Evolutionary conservation across 2,113 vertebrate genomes (phyloP).

Genomic region (Aleadryas rufinucha): DNA sequence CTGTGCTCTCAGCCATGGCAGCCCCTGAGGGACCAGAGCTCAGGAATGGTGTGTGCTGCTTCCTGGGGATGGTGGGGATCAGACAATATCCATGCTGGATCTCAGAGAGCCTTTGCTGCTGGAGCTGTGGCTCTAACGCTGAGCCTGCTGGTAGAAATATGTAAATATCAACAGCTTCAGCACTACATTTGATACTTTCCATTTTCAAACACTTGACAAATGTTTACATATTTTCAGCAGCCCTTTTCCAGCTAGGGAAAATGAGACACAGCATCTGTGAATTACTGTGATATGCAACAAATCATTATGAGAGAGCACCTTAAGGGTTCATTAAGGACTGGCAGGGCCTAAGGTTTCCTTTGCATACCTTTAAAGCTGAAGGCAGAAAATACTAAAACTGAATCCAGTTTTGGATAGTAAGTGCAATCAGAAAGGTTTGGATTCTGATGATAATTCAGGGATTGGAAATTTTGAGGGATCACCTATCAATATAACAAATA

Average conservation of each 20-base stretch:
- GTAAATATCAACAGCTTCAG: background rate
- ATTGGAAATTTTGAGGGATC: background rate
- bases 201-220: slow-evolving; percentile 12
- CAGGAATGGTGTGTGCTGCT: background rate
- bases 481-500: background rate
- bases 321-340: background rate
- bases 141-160: background rate
- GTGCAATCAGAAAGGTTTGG: background rate
- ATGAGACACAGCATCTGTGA: background rate
- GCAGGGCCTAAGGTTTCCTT: background rate
- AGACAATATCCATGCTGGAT: background rate
- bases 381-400: background rate
- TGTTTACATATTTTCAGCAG: background rate
- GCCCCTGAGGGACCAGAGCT: background rate
- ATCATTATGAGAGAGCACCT: background rate
- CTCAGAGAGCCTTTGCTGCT: background rate
- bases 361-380: background rate
- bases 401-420: background rate
- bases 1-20: background rate
- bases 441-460: background rate
- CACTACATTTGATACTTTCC: background rate
- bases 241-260: background rate
- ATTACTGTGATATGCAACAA: background rate
- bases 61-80: background rate
- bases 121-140: background rate